Base-by-base conservation (phyloP, 2,888 invertebrate species). In the Neoaliturus tenellus region DNA sequence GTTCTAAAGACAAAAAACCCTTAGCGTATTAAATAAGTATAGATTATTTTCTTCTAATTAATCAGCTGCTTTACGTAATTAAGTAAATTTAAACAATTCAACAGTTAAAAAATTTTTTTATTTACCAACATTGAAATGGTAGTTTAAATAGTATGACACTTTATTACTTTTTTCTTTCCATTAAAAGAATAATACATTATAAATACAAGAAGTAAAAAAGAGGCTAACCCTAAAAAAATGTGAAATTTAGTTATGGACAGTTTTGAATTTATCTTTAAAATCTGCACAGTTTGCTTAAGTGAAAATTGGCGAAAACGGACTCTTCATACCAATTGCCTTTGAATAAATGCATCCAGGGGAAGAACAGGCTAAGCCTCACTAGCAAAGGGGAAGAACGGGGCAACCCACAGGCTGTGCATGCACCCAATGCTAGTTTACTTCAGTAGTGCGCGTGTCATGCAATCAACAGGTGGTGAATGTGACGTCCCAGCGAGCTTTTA, bases 391-490 rank as follows among this genome's bases (percentile, higher is more conserved):
- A 44, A 44, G 44, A 44, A 44, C 44, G 44, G 44, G 44, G 44
- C 44, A 44, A 14, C 44, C 35, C 44, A 14, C 44, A 44, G 4
- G 44, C 44, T 17, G 12, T 17, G 44, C 44, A 44, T 44, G 44
- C 44, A 17, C 44, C 17, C 17, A 44, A 12, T 12, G 44, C 2
- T 44, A 2, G 44, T 44, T 44, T 44, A 44, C 44, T 44, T 44
- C 44, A 44, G 44, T 44, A 44, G 44, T 17, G 17, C 44, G 10
- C 44, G 44, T 44, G 2, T 44, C 44, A 44, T 44, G 44, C 44
- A 44, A 44, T 44, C 44, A 44, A 69, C 69, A 69, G 69, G 69
- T 69, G 69, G 69, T 23, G 69, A 69, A 28, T 69, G 69, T 69
- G 31, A 69, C 69, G 25, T 6, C 69, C 31, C 31, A 31, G 62